A percentile compares a stretch with the other conserved stretches of the same genome.
Evolutionary conservation across 2,888 invertebrate species (phyloP).

Genomic region (Dryadula phaetusa): DNA sequence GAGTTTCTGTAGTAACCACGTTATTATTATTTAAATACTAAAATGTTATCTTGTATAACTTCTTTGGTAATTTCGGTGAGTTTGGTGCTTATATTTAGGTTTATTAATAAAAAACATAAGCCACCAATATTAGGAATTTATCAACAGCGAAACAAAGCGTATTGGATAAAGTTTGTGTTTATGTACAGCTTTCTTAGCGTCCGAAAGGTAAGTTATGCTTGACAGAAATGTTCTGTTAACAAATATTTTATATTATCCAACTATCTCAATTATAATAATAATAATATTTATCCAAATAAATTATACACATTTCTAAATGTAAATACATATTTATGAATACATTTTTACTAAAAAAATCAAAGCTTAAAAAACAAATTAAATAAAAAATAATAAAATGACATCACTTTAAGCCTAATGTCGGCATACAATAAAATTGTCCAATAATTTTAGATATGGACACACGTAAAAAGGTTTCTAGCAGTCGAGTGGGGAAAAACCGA

Average conservation of each 20-base stretch:
- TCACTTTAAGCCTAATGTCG: too few relatives aligned
- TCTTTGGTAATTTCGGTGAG: slow-evolving; percentile 56
- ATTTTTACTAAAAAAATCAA: too few relatives aligned
- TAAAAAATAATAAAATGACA: neutral
- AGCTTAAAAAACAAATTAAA: too few relatives aligned
- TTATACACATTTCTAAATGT: too few relatives aligned
- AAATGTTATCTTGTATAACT: slow-evolving; percentile 59
- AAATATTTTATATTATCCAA: too few relatives aligned
- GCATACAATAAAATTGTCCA: neutral
- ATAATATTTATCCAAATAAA: neutral
- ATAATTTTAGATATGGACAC: slow-evolving; percentile 57
- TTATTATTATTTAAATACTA: slow-evolving; percentile 31
- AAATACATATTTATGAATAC: too few relatives aligned
- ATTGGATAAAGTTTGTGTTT: slow-evolving; percentile 77
- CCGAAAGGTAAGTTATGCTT: slow-evolving; percentile 70
- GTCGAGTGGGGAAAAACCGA: slow-evolving; percentile 65
- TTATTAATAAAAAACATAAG: slow-evolving; percentile 63
- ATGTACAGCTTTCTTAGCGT: slow-evolving; percentile 72
- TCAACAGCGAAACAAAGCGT: slow-evolving; percentile 76
- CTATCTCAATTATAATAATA: too few relatives aligned
- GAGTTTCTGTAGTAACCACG: neutral
- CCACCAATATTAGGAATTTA: slow-evolving; percentile 81
- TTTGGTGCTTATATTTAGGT: slow-evolving; percentile 63
- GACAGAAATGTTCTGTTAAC: neutral
- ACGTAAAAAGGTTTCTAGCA: slow-evolving; percentile 57